phyloP scores from a whole-genome alignment of 2,797 vertebrate genomes.

The Peromyscus melanophrys region DNA sequence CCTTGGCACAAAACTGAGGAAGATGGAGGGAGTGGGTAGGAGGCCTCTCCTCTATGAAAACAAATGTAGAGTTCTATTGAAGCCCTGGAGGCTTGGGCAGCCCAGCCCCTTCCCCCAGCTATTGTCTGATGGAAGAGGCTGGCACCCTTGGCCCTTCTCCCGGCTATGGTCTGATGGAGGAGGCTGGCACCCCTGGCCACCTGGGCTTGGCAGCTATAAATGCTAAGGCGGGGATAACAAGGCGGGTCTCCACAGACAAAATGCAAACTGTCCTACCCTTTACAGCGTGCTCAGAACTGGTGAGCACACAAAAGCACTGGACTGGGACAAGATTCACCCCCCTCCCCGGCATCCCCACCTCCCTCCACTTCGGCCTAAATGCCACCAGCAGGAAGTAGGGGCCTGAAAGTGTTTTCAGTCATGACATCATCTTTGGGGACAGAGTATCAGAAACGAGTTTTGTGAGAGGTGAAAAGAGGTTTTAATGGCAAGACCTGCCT shows the following conservation, averaged over 20 bases:
- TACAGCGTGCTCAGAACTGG: background rate
- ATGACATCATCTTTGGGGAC: background rate
- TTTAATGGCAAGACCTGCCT: background rate
- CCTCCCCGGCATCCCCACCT: no score
- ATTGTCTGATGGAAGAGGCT: background rate
- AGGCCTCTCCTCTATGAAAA: background rate
- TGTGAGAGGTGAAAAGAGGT: background rate
- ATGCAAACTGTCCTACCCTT: background rate
- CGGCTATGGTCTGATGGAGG: no score
- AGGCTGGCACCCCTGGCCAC: no score
- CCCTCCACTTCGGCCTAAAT: background rate
- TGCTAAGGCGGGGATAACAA: background rate
- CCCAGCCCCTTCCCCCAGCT: background rate
- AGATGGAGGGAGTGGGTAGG: background rate
- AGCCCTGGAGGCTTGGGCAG: background rate
- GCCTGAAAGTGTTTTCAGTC: background rate
- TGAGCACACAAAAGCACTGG: background rate
- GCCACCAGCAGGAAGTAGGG: background rate
- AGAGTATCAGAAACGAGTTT: background rate
- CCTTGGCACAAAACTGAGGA: background rate
- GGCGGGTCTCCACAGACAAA: background rate
- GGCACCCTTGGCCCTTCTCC: no score
- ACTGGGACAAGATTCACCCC: background rate
- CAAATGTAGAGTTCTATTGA: accelerated
- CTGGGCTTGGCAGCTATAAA: background rate